Base-by-base conservation (phyloP, 2,797 vertebrate species). In the Chelmon rostratus region DNA sequence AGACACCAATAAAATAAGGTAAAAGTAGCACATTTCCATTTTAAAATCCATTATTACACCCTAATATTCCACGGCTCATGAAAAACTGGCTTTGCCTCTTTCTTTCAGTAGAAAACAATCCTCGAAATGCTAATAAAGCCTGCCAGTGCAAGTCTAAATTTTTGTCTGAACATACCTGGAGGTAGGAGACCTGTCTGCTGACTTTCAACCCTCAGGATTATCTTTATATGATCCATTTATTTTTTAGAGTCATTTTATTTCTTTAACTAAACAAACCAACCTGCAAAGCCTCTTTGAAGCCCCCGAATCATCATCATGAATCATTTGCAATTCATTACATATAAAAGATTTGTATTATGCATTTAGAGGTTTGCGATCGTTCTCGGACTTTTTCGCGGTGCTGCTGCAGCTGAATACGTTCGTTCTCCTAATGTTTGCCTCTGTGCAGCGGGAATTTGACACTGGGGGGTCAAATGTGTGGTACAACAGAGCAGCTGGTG, bases 401-500 rank as follows among this genome's bases (percentile, higher is more conserved):
- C 47, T 49, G 47, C 46, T 47, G 46, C 47, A 6, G 13, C 13
- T 21, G 19, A 21, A 19, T 8, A 7, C 47, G 21, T 49, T n/a
- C 4, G 6, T 49, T 49, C 16, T 49, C 47, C 50, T 15, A 11
- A 13, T 19, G 33, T 50, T 63, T 23, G 33, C 13, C 15, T 1
- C 44, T 9, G 8, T 35, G 21, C 6, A 42, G 8, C 42, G 13
- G 40, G 19, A 31, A 25, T 53, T 16, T 25, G 11, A 37, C 56
- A 25, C 28, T 21, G 2, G 19, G 23, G n/a, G 54, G 11, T 44
- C 35, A 5, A 28, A 49, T 1, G n/a, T 42, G 38, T 28, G 7
- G 16, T 6, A 21, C 25, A n/a, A 12, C 47, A 53, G 15, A 73
- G 70, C 58, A 70, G 44, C 44, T 44, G 52, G 6, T 70, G 15